These are phyloP conservation scores for Mystacides longicornis DNA, from an alignment of 2,888 invertebrate species.

Conservation along the genomic window DNA sequence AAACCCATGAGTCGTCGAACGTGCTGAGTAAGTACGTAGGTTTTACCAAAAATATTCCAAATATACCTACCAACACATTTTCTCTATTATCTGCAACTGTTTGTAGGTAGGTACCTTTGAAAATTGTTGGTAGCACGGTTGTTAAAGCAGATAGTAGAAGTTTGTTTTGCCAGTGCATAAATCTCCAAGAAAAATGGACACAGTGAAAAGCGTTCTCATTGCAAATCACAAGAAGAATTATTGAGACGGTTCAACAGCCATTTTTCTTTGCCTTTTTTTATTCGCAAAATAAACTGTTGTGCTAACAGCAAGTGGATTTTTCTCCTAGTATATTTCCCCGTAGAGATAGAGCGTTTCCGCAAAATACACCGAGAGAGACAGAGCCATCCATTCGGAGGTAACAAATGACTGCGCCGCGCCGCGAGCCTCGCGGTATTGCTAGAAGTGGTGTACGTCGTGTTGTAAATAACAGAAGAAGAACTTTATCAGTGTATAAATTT, in stretches of 20 bases:
- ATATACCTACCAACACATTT: too few species aligned
- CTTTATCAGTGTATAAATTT: constrained; percentile 25
- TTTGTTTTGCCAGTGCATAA: neutral
- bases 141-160: too few species aligned
- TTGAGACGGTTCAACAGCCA: neutral
- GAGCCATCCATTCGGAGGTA: constrained; percentile 4
- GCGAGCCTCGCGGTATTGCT: constrained; percentile 20
- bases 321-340: constrained; percentile 8
- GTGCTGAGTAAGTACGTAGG: too few species aligned
- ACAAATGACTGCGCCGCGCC: constrained; percentile 13
- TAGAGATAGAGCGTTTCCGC: constrained; percentile 13
- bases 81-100: too few species aligned
- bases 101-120: too few species aligned
- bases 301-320: neutral
- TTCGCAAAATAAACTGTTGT: neutral
- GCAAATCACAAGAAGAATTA: neutral
- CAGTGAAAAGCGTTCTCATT: neutral
- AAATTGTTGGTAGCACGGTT: too few species aligned
- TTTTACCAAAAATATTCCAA: too few species aligned
- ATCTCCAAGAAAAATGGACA: neutral
- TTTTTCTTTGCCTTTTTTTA: neutral
- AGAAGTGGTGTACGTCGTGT: too few species aligned
- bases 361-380: constrained; percentile 3
- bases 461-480: constrained; percentile 23
- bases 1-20: too few species aligned